Percentiles rank a stretch among this genome's conserved stretches.
phyloP scores from a whole-genome alignment of 2,113 vertebrate genomes.

The Pygoscelis adeliae region DNA sequence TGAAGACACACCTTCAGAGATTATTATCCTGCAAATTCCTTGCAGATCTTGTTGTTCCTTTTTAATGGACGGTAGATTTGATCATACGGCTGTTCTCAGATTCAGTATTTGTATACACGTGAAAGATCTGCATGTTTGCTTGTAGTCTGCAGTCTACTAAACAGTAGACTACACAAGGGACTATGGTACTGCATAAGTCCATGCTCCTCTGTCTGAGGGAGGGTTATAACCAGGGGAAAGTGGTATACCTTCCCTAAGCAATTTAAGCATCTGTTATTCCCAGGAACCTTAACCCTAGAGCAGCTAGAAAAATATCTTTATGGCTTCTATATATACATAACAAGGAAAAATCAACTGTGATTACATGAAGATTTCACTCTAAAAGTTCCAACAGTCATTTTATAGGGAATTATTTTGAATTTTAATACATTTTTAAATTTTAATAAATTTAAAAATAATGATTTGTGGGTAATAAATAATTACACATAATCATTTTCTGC shows the following conservation, averaged over 20 bases:
- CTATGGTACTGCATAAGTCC: not conserved
- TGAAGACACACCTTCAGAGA: not conserved
- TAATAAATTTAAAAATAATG: not conserved
- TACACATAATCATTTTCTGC: not conserved
- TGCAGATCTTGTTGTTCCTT: not conserved
- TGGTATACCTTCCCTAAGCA: too few relatives aligned
- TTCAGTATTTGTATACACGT: fast-evolving
- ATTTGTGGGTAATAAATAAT: not conserved
- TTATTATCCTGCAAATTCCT: not conserved
- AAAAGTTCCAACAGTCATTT: not conserved
- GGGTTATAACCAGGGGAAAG: not conserved
- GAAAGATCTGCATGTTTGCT: not conserved
- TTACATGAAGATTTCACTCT: not conserved
- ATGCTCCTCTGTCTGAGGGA: not conserved
- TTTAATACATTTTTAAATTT: not conserved
- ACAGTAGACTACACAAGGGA: not conserved
- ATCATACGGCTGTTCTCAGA: not conserved
- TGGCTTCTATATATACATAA: not conserved
- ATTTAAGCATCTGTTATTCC: not conserved
- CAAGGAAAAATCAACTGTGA: not conserved
- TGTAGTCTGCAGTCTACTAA: not conserved
- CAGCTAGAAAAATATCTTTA: not conserved
- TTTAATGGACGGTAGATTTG: not conserved
- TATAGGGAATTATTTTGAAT: not conserved
- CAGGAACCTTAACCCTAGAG: not conserved